Conservation (phyloP, 2,113 vertebrate genomes). For the Spilogale gracilis region DNA sequence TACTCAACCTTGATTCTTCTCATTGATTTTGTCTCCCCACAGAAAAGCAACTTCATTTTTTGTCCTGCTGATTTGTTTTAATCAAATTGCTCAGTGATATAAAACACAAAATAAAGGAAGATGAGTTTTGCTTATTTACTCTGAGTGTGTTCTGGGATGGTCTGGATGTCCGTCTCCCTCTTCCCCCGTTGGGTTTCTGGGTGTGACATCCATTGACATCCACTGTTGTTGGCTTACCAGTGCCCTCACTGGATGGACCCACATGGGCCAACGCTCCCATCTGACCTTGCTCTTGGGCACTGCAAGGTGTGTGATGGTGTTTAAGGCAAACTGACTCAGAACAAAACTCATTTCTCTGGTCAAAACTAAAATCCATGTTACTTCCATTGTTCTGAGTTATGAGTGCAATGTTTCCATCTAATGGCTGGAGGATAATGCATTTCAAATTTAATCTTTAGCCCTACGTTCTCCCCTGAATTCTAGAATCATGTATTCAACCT, state of each 20-base stretch:
- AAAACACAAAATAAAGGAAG: constrained; percentile 77
- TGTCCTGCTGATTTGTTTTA: constrained; percentile 84
- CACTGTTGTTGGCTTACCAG: too few relatives aligned
- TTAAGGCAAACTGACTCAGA: neutral
- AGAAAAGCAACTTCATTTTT: constrained; percentile 81
- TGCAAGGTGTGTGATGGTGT: neutral
- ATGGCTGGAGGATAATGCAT: neutral
- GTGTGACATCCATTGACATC: neutral
- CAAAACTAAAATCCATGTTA: neutral
- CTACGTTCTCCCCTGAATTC: neutral
- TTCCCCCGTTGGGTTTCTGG: neutral
- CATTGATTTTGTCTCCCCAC: constrained; percentile 80
- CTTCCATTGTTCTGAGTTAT: neutral
- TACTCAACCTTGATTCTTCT: constrained; percentile 77
- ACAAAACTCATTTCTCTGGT: neutral
- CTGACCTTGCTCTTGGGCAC: too few relatives aligned
- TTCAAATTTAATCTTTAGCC: neutral
- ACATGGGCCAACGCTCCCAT: fast-evolving
- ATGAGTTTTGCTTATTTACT: constrained; percentile 62
- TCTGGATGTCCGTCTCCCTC: neutral
- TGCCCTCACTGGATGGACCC: neutral
- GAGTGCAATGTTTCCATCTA: neutral
- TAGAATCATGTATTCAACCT: neutral
- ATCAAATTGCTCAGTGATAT: constrained; percentile 84
- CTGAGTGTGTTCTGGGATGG: neutral